Evolutionary conservation across 2,797 vertebrate genomes (phyloP).

Genomic region (Spinibarbus caldwelli): DNA sequence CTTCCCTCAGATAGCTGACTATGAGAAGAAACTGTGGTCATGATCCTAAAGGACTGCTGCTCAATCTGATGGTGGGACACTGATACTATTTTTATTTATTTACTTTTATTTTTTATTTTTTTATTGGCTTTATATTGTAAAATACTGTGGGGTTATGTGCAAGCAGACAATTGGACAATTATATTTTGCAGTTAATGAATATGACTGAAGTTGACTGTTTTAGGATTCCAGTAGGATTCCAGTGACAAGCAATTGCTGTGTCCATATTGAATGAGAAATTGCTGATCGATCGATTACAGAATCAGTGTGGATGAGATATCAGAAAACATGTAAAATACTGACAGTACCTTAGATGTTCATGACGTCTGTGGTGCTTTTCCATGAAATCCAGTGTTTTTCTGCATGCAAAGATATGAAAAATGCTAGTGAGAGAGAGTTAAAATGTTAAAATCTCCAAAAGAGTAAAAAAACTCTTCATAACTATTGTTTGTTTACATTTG

Average conservation of each 20-base stretch:
- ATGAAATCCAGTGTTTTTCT: neutral
- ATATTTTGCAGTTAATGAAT: neutral
- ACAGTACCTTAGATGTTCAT: neutral
- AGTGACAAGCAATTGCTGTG: neutral
- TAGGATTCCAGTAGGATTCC: neutral
- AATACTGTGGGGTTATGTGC: rapidly evolving
- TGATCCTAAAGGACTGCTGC: neutral
- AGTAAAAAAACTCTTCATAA: neutral
- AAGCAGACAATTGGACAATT: neutral
- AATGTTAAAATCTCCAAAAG: too few species aligned
- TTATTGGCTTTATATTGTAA: neutral
- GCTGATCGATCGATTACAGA: neutral
- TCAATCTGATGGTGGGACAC: neutral
- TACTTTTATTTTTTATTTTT: neutral
- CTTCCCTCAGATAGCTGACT: constrained; percentile 3
- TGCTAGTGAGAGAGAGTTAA: neutral
- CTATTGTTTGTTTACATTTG: neutral
- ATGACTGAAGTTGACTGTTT: neutral
- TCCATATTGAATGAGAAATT: neutral
- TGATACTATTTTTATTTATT: too few species aligned
- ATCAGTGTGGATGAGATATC: neutral
- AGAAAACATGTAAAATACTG: neutral
- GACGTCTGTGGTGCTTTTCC: neutral
- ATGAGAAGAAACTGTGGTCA: neutral
- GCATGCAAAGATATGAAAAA: neutral